A percentile compares a stretch with the other conserved stretches of the same genome.
Conservation (phyloP, 2,888 invertebrate species). For the Cheilosia variabilis region DNA sequence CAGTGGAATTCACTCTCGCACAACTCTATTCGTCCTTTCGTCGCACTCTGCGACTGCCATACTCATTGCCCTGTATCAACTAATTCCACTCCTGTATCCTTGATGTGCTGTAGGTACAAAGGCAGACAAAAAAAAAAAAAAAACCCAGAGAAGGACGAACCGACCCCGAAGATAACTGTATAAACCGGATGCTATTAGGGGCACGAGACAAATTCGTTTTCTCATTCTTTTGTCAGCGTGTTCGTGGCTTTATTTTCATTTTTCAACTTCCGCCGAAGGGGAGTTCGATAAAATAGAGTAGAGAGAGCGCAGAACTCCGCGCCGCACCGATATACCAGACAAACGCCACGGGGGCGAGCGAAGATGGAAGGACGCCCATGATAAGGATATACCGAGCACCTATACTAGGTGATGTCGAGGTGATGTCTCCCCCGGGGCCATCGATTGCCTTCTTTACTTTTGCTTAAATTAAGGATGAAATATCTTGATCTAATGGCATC, state of each 20-base stretch:
- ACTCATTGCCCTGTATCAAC: conserved; percentile 43
- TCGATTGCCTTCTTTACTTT: conserved; percentile 66
- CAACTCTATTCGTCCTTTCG: conserved; percentile 8
- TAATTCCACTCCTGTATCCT: conserved; percentile 56
- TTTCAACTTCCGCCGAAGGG: conserved; percentile 56
- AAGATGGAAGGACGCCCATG: conserved; percentile 35
- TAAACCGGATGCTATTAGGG: conserved; percentile 64
- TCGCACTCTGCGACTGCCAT: not conserved
- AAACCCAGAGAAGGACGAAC: conserved; percentile 9
- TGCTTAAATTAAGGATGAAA: conserved; percentile 75
- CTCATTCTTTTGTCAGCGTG: conserved; percentile 54
- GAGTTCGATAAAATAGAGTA: conserved; percentile 36
- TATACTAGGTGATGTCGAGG: conserved; percentile 34
- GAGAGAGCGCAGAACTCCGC: not conserved
- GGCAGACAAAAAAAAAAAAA: not conserved
- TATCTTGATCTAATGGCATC: conserved; percentile 73
- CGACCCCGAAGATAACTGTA: conserved; percentile 40
- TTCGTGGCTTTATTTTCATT: conserved; percentile 71
- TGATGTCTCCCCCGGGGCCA: conserved; percentile 61
- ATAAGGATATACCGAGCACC: conserved; percentile 42
- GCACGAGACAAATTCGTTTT: conserved; percentile 69
- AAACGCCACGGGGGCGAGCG: not conserved
- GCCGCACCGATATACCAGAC: conserved; percentile 22
- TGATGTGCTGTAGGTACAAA: conserved; percentile 41
- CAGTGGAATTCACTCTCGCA: conserved; percentile 52